Evolutionary conservation across 2,888 invertebrate species (phyloP).

Genomic region (Leucozona laternaria): DNA sequence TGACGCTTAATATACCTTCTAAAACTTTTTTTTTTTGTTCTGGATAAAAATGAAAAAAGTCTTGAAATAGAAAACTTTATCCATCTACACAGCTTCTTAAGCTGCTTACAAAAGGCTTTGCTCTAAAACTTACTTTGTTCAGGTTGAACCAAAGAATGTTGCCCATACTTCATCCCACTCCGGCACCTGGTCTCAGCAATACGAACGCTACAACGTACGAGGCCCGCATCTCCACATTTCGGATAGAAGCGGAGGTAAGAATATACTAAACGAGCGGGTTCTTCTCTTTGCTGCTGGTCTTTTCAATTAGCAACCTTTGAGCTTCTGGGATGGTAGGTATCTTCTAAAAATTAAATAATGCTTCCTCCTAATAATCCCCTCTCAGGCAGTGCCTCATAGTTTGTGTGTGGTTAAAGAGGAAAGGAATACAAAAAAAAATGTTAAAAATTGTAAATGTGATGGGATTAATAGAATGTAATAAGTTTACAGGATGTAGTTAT

Average conservation of each 20-base stretch:
- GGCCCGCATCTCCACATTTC: constrained; percentile 42
- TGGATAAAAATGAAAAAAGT: constrained; percentile 11
- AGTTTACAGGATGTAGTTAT: constrained; percentile 49
- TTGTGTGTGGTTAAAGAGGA: constrained; percentile 4
- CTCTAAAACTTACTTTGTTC: constrained; percentile 63
- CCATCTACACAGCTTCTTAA: constrained; percentile 54
- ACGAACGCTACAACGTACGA: not conserved
- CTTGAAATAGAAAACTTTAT: constrained; percentile 59
- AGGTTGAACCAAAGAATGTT: constrained; percentile 41
- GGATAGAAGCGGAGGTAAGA: not conserved
- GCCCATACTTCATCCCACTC: not conserved
- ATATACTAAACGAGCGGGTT: constrained; percentile 24
- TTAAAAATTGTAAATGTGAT: constrained; percentile 54
- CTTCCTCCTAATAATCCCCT: constrained; percentile 54
- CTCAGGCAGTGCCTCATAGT: constrained; percentile 16
- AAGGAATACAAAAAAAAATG: not conserved
- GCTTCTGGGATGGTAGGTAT: constrained; percentile 15
- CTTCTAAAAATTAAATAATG: constrained; percentile 69
- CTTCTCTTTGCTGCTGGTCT: constrained; percentile 23
- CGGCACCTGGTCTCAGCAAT: not conserved
- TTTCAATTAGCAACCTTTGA: constrained; percentile 63
- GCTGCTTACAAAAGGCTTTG: constrained; percentile 72
- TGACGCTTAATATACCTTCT: not conserved
- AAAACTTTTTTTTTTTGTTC: not conserved
- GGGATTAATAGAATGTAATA: constrained; percentile 69